Conservation (phyloP, 2,888 invertebrate species). For the Lasioglossum leucozonium region DNA sequence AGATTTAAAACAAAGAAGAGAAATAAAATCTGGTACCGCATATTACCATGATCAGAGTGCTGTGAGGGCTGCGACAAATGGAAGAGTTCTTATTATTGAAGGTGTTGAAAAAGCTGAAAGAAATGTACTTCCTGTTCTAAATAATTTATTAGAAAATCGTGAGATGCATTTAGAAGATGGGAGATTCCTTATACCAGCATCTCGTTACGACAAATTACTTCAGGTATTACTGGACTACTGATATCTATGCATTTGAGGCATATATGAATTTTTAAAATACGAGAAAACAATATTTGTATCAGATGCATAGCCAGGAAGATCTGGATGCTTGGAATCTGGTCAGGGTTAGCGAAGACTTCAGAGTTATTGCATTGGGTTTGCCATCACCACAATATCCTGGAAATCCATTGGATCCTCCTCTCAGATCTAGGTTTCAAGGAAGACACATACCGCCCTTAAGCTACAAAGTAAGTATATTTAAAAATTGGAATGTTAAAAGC, state of each 20-base stretch:
- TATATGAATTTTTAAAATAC: not conserved
- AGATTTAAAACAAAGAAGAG: slow-evolving; percentile 97
- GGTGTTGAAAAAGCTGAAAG: slow-evolving; percentile 99
- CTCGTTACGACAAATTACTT: slow-evolving; percentile 95
- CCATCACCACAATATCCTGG: slow-evolving; percentile 95
- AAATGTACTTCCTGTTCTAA: slow-evolving; percentile 97
- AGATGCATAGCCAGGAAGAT: slow-evolving; percentile 93
- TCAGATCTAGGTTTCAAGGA: slow-evolving; percentile 97
- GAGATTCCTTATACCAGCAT: slow-evolving; percentile 94
- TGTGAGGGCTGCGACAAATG: slow-evolving; percentile 95
- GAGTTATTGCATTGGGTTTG: slow-evolving; percentile 96
- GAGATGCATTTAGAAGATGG: slow-evolving; percentile 99
- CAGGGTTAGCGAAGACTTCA: slow-evolving; percentile 95
- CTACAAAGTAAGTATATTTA: slow-evolving; percentile 87
- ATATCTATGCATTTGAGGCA: not conserved
- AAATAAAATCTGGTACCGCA: slow-evolving; percentile 94
- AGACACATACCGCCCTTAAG: slow-evolving; percentile 90
- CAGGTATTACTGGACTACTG: slow-evolving; percentile 87
- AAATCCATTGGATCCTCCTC: slow-evolving; percentile 97
- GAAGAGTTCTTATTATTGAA: slow-evolving; percentile 95
- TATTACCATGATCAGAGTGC: slow-evolving; percentile 98
- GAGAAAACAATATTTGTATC: slow-evolving; percentile 62
- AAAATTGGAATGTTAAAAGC: not conserved
- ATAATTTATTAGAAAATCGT: slow-evolving; percentile 97
- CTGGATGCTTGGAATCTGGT: slow-evolving; percentile 95